These are phyloP conservation scores for Melolontha melolontha DNA, from an alignment of 2,888 invertebrate genomes.

Conservation along the genomic window DNA sequence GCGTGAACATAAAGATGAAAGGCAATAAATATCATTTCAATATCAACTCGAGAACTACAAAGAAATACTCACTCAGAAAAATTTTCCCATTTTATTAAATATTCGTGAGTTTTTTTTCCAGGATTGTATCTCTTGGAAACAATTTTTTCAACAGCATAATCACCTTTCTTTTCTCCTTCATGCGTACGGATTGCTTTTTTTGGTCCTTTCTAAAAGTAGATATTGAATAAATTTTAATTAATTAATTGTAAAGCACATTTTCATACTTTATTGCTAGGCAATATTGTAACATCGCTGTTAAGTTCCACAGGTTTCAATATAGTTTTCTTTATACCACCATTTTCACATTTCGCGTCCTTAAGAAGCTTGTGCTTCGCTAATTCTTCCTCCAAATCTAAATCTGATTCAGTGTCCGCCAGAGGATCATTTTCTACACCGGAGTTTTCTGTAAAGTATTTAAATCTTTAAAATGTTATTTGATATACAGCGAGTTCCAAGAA, in stretches of 20 bases:
- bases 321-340: constrained; percentile 53
- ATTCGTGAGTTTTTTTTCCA: constrained; percentile 80
- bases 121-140: constrained; percentile 87
- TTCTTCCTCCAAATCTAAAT: constrained; percentile 51
- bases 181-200: constrained; percentile 48
- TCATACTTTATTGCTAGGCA: constrained; percentile 51
- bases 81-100: constrained; percentile 88
- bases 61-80: constrained; percentile 75
- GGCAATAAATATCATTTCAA: not conserved
- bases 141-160: constrained; percentile 85
- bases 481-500: not conserved
- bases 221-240: not conserved
- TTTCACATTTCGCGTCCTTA: constrained; percentile 48
- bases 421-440: constrained; percentile 48
- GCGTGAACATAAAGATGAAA: constrained; percentile 19
- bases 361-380: constrained; percentile 46
- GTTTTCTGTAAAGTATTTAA: not conserved
- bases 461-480: too few species aligned
- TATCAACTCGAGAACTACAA: not conserved
- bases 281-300: constrained; percentile 54
- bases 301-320: constrained; percentile 53
- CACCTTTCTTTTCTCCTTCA: constrained; percentile 64
- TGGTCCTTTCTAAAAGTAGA: constrained; percentile 30
- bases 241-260: not conserved
- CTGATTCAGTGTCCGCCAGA: constrained; percentile 53